A percentile compares a stretch with the other conserved stretches of the same genome.
Evolutionary conservation across 1,140 invertebrate species (phyloP).

Genomic region (Euura lappo): DNA sequence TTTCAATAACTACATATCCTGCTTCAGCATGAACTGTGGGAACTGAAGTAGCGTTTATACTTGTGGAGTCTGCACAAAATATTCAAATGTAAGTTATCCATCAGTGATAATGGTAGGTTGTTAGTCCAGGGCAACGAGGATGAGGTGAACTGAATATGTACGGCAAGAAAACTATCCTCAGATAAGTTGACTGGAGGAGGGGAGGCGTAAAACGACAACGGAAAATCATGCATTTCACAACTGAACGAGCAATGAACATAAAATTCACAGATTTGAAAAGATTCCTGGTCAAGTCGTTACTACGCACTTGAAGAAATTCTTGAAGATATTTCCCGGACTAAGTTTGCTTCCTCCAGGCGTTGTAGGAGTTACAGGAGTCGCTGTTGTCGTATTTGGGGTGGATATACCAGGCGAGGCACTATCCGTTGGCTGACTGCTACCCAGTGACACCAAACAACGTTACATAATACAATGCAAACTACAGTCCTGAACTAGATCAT

Average conservation of each 20-base stretch:
- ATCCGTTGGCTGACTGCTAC: slow-evolving; percentile 54
- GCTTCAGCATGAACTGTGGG: too few relatives aligned
- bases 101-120: too few relatives aligned
- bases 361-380: slow-evolving; percentile 63
- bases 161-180: too few relatives aligned
- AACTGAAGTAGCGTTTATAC: too few relatives aligned
- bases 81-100: too few relatives aligned
- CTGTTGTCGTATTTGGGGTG: slow-evolving; percentile 61
- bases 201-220: too few relatives aligned
- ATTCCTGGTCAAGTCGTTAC: slow-evolving; percentile 41
- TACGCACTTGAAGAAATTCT: slow-evolving; percentile 92
- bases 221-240: slow-evolving; percentile 17
- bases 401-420: slow-evolving; percentile 50
- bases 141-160: too few relatives aligned
- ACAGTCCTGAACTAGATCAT: background rate
- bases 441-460: slow-evolving; percentile 45
- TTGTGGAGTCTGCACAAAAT: too few relatives aligned
- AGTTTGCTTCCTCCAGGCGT: slow-evolving; percentile 73
- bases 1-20: too few relatives aligned
- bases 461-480: slow-evolving; percentile 32
- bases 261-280: slow-evolving; percentile 18
- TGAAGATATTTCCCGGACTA: slow-evolving; percentile 88
- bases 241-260: slow-evolving; percentile 18
- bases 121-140: too few relatives aligned
- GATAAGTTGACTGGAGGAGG: too few relatives aligned